Evolutionary conservation across 2,888 invertebrate species (phyloP).

Genomic region (Petrophora chlorosata): DNA sequence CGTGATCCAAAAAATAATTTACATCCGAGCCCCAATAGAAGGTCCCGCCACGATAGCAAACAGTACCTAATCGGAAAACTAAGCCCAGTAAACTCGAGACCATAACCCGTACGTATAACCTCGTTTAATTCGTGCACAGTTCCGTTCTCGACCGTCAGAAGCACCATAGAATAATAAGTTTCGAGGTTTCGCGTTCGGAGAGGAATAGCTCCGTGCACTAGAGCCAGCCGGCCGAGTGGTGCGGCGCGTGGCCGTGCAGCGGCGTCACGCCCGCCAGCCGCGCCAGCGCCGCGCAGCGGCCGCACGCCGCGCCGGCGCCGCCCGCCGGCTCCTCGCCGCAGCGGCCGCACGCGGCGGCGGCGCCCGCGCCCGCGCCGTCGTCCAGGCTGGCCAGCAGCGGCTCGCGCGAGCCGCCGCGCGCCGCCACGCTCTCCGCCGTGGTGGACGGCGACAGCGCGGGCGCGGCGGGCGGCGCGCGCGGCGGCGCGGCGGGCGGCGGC

Average conservation of each 20-base stretch:
- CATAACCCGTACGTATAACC: too few species aligned
- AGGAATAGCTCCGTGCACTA: constrained; percentile 43
- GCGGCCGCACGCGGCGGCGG: constrained; percentile 26
- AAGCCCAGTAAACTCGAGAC: too few species aligned
- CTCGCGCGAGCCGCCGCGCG: constrained; percentile 82
- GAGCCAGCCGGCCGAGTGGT: constrained; percentile 88
- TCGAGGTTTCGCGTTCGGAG: constrained; percentile 19
- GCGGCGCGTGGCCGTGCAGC: constrained; percentile 87
- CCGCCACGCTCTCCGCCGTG: constrained; percentile 45
- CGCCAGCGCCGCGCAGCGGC: constrained; percentile 85
- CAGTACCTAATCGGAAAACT: too few species aligned
- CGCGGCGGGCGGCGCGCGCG: constrained; percentile 55
- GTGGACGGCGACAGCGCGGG: constrained; percentile 45
- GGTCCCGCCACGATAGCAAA: too few species aligned
- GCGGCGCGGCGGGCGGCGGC: constrained; percentile 55
- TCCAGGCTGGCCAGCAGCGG: constrained; percentile 85
- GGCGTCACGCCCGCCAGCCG: constrained; percentile 89
- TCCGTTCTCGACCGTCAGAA: too few species aligned
- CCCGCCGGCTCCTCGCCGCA: constrained; percentile 22
- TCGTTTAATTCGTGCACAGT: too few species aligned
- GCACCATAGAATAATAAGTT: constrained; percentile 9
- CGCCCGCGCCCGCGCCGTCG: constrained; percentile 50
- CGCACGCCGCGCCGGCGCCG: constrained; percentile 53
- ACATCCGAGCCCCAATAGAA: too few species aligned
- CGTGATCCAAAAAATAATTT: too few species aligned